A percentile compares a stretch with the other conserved stretches of the same genome.
phyloP scores from a whole-genome alignment of 2,888 invertebrate species.

The Chloroclystis v-ata region DNA sequence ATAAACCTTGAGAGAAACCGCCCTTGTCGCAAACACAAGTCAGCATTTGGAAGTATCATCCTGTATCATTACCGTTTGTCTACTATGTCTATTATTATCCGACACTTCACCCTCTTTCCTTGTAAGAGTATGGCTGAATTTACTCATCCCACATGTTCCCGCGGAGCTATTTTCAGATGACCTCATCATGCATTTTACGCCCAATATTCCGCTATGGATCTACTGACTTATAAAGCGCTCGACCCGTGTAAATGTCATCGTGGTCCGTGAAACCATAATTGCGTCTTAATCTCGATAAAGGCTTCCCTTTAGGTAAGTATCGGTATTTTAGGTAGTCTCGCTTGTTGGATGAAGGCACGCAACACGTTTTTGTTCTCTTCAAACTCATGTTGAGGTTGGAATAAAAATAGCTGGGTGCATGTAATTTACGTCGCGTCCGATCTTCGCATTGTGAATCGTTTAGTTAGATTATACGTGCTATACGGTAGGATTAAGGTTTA shows the following conservation, averaged over 20 bases:
- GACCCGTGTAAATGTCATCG: slow-evolving; percentile 52
- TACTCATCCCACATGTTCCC: slow-evolving; percentile 43
- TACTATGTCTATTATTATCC: slow-evolving; percentile 44
- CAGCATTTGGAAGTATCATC: slow-evolving; percentile 41
- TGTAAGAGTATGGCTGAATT: slow-evolving; percentile 37
- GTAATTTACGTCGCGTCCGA: slow-evolving; percentile 1
- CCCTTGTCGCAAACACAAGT: slow-evolving; percentile 63
- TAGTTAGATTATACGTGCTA: slow-evolving; percentile 11
- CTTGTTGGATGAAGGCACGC: slow-evolving; percentile 9
- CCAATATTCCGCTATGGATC: slow-evolving; percentile 38
- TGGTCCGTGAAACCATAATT: slow-evolving; percentile 34
- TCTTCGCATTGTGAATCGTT: slow-evolving; percentile 7
- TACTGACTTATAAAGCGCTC: slow-evolving; percentile 46
- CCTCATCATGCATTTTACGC: slow-evolving; percentile 54
- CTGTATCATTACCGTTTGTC: slow-evolving; percentile 37
- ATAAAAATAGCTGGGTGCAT: slow-evolving; percentile 7
- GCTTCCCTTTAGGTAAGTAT: slow-evolving; percentile 15
- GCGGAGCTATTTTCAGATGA: slow-evolving; percentile 54
- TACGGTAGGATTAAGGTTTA: slow-evolving; percentile 9
- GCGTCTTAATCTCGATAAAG: slow-evolving; percentile 33
- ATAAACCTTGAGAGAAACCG: slow-evolving; percentile 74
- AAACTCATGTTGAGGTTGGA: slow-evolving; percentile 9
- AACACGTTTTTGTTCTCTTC: slow-evolving; percentile 10
- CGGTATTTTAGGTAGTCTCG: slow-evolving; percentile 32
- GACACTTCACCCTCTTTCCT: slow-evolving; percentile 40